Evolutionary conservation across 2,113 vertebrate species (phyloP).

Genomic region (Ageneiosus marmoratus): DNA sequence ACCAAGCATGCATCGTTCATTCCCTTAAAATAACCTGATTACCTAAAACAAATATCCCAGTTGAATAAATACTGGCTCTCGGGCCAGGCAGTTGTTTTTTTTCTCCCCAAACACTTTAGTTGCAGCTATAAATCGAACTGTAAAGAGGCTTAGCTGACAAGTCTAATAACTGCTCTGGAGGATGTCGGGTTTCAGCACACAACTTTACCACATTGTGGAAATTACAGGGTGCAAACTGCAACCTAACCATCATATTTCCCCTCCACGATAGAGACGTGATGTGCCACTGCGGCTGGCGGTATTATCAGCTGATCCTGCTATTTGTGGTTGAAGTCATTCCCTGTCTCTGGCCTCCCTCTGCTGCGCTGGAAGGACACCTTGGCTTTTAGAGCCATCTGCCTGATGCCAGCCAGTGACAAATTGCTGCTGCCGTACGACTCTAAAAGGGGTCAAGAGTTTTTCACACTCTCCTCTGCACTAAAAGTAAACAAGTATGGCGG

Average conservation of each 20-base stretch:
- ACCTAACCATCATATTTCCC: conserved; percentile 41
- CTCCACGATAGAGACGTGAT: conserved; percentile 27
- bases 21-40: conserved; percentile 20
- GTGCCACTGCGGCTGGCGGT: conserved; percentile 25
- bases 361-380: conserved; percentile 48
- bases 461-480: conserved; percentile 37
- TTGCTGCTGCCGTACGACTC: conserved; percentile 49
- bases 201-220: conserved; percentile 34
- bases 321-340: conserved; percentile 24
- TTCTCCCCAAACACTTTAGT: conserved; percentile 2
- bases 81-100: conserved; percentile 2
- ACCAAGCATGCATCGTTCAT: conserved; percentile 42
- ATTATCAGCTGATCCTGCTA: conserved; percentile 48
- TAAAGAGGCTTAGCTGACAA: conserved; percentile 46
- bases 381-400: conserved; percentile 51
- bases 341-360: conserved; percentile 31
- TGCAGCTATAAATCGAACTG: conserved; percentile 43
- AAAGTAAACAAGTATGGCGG: conserved; percentile 51
- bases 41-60: conserved; percentile 16
- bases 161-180: conserved; percentile 42
- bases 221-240: conserved; percentile 47
- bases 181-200: conserved; percentile 31
- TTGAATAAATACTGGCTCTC: neutral
- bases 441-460: conserved; percentile 59
- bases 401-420: conserved; percentile 49